A percentile compares a stretch with the other conserved stretches of the same genome.
These are phyloP conservation scores for Alectura lathami DNA, from an alignment of 2,113 vertebrate species.

Conservation along the genomic window DNA sequence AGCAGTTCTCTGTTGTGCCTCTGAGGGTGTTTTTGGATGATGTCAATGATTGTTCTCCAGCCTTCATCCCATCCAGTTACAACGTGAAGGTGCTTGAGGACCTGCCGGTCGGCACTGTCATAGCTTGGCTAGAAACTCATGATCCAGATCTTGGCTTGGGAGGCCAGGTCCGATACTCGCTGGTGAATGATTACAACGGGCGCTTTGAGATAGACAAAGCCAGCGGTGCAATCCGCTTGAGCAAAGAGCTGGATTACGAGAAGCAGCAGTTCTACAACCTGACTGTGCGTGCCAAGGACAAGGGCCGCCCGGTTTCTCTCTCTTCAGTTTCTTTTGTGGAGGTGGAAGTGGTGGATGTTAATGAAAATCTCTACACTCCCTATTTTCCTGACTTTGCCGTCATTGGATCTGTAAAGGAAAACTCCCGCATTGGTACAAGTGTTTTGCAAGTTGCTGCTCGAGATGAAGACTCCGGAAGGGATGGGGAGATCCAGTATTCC, in stretches of 20 bases:
- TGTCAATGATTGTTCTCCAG: constrained; percentile 94
- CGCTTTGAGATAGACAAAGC: constrained; percentile 91
- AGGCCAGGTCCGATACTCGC: constrained; percentile 91
- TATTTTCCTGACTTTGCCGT: constrained; percentile 92
- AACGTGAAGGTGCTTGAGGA: constrained; percentile 92
- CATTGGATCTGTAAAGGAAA: constrained; percentile 89
- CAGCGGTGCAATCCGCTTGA: constrained; percentile 90
- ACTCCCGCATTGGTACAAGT: constrained; percentile 89
- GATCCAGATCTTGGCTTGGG: constrained; percentile 93
- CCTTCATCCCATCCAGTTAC: constrained; percentile 90
- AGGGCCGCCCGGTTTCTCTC: constrained; percentile 91
- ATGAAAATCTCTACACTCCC: constrained; percentile 93
- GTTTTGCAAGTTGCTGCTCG: constrained; percentile 88
- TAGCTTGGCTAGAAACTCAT: constrained; percentile 94
- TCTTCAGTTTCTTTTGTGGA: constrained; percentile 93
- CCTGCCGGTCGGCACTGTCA: constrained; percentile 90
- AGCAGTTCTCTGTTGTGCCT: constrained; percentile 85
- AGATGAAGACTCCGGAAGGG: constrained; percentile 90
- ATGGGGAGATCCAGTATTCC: constrained; percentile 95
- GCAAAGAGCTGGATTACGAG: constrained; percentile 93
- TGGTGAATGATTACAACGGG: constrained; percentile 90
- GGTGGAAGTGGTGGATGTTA: constrained; percentile 96
- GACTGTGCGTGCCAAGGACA: constrained; percentile 92
- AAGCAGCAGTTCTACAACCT: constrained; percentile 97
- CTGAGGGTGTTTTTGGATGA: constrained; percentile 89